Conservation (phyloP, 2,888 invertebrate species). For the Leucophora obtusa region DNA sequence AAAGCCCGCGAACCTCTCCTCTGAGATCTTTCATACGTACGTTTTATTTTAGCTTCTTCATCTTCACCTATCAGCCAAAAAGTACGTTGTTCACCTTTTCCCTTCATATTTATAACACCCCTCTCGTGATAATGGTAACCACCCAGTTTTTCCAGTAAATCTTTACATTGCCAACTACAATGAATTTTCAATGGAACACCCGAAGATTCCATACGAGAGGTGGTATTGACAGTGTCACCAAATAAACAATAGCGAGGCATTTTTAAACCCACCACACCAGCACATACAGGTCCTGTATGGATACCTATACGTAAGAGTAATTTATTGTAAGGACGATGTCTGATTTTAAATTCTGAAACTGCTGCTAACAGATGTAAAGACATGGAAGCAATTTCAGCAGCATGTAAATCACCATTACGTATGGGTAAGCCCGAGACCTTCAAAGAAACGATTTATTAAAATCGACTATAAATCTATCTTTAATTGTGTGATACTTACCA, state of each 20-base stretch:
- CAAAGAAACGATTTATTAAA: neutral
- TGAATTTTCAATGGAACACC: constrained; percentile 91
- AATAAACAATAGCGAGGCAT: constrained; percentile 96
- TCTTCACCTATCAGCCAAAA: constrained; percentile 91
- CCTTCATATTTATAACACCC: constrained; percentile 89
- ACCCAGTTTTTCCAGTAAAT: constrained; percentile 84
- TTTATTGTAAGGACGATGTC: constrained; percentile 91
- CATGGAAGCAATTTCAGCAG: constrained; percentile 96
- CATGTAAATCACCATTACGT: constrained; percentile 92
- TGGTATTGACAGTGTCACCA: constrained; percentile 95
- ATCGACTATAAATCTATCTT: neutral
- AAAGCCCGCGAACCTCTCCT: constrained; percentile 78
- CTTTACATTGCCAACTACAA: constrained; percentile 87
- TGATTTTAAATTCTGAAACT: constrained; percentile 90
- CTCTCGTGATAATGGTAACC: constrained; percentile 87
- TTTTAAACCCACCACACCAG: constrained; percentile 94
- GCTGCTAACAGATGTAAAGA: constrained; percentile 91
- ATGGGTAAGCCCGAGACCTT: constrained; percentile 93
- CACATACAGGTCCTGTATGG: constrained; percentile 94
- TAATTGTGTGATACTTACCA: constrained; percentile 80
- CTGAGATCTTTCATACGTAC: constrained; percentile 80
- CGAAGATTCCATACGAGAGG: constrained; percentile 92
- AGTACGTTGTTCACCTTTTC: constrained; percentile 89
- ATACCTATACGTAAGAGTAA: constrained; percentile 93
- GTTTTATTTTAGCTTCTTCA: constrained; percentile 80